A percentile compares a stretch with the other conserved stretches of the same genome.
Conservation (phyloP, 2,797 vertebrate species). For the Semotilus atromaculatus region DNA sequence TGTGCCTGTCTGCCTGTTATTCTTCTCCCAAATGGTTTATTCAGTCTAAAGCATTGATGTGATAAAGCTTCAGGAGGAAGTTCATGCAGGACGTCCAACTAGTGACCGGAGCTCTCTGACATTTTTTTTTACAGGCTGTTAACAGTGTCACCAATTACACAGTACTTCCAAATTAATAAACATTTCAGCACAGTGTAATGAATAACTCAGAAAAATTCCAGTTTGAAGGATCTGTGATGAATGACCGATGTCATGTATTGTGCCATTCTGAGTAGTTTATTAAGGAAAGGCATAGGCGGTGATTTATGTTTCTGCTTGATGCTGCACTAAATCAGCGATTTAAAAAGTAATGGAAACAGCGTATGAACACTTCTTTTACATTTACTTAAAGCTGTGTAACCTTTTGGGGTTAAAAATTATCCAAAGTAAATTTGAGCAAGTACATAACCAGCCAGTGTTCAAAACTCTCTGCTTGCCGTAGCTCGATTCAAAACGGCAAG, state of each 20-base stretch:
- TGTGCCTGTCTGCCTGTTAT: not conserved
- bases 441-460: no score
- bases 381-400: not conserved
- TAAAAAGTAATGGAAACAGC: not conserved
- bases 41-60: not conserved
- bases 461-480: no score
- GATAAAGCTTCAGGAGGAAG: not conserved
- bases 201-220: not conserved
- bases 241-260: not conserved
- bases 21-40: not conserved
- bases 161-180: slow-evolving; percentile 7
- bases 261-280: not conserved
- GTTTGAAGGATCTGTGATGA: not conserved
- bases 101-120: not conserved
- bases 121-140: not conserved
- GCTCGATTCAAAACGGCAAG: no score
- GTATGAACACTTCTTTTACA: not conserved
- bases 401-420: no score
- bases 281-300: not conserved
- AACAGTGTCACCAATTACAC: slow-evolving; percentile 14
- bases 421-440: no score
- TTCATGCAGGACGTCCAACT: not conserved
- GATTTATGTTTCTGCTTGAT: not conserved
- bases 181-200: slow-evolving; percentile 7
- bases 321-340: not conserved